Percentiles rank a stretch among this genome's conserved stretches.
Conservation (phyloP, 2,888 invertebrate species). For the Salpingus planirostris region DNA sequence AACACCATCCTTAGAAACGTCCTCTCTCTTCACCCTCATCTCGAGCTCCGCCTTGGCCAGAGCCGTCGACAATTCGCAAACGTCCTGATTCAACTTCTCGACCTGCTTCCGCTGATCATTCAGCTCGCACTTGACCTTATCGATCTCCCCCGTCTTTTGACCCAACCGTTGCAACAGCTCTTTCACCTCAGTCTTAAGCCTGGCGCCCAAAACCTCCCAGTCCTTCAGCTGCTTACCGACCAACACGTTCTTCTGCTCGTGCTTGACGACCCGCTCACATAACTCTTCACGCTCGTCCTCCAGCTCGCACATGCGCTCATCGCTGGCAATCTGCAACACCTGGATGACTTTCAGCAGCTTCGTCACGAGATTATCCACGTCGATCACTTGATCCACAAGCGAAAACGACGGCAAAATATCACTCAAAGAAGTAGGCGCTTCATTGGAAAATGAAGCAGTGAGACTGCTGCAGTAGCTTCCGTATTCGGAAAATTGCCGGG, state of each 20-base stretch:
- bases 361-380: constrained; percentile 66
- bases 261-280: constrained; percentile 35
- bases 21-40: constrained; percentile 36
- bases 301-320: constrained; percentile 56
- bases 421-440: constrained; percentile 29
- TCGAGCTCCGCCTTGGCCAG: constrained; percentile 41
- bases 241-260: constrained; percentile 37
- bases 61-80: constrained; percentile 49
- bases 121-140: constrained; percentile 45
- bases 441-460: too few species aligned
- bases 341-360: constrained; percentile 63
- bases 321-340: constrained; percentile 63
- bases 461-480: too few species aligned
- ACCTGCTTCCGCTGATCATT: constrained; percentile 49
- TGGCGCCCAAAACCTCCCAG: constrained; percentile 47
- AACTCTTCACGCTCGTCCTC: too few species aligned
- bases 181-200: constrained; percentile 47
- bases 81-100: constrained; percentile 50
- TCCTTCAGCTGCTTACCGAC: constrained; percentile 45
- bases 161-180: constrained; percentile 47
- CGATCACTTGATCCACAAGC: constrained; percentile 63
- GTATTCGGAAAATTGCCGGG: too few species aligned
- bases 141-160: constrained; percentile 46
- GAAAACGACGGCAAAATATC: constrained; percentile 51
- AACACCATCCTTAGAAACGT: constrained; percentile 35